Evolutionary conservation across 1,140 invertebrate species (phyloP), one percentile per base, ranked within the genome.

Genomic region (Achatina immaculata): DNA sequence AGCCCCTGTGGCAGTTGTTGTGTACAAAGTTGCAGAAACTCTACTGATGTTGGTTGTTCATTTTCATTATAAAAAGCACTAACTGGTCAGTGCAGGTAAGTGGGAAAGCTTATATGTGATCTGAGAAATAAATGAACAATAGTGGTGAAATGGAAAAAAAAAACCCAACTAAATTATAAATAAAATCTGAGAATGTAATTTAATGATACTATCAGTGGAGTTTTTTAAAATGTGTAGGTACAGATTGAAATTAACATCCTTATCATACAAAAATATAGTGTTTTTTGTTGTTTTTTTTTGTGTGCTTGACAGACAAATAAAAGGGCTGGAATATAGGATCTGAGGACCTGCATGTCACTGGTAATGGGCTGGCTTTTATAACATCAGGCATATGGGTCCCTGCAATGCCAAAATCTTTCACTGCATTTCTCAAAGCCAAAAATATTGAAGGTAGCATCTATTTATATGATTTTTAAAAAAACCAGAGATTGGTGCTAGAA

Each of bases 271-370:
- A n/a, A n/a, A n/a, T n/a, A n/a, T n/a, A n/a, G n/a, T n/a, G n/a
- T n/a, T n/a, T n/a, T n/a, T n/a, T n/a, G n/a, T n/a, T n/a, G n/a
- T n/a, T n/a, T n/a, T n/a, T n/a, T 14, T 24, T 14, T 51, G 11
- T 14, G 11, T 51, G 11, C 24, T 24, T 51, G 11, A 51, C 11
- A 51, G 48, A 24, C 48, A 11, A 11, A 24, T 51, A 24, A 24
- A 51, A 51, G 48, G 48, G 11, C 48, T 14, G 24, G 73, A 36
- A 21, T 36, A 28, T 28, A n/a, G 48, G 73, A 28, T 75, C 73
- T 21, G 73, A 75, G 34, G 73, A 75, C 34, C n/a, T 75, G 9
- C 42, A 75, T 28, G 73, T 75, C 24, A 51, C 48, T 16, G 7
- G 7, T 28, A 45, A 45, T 16, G 73, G 73, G 16, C 48, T 75